Conservation (phyloP, 2,797 vertebrate genomes). For the Pitangus sulphuratus region DNA sequence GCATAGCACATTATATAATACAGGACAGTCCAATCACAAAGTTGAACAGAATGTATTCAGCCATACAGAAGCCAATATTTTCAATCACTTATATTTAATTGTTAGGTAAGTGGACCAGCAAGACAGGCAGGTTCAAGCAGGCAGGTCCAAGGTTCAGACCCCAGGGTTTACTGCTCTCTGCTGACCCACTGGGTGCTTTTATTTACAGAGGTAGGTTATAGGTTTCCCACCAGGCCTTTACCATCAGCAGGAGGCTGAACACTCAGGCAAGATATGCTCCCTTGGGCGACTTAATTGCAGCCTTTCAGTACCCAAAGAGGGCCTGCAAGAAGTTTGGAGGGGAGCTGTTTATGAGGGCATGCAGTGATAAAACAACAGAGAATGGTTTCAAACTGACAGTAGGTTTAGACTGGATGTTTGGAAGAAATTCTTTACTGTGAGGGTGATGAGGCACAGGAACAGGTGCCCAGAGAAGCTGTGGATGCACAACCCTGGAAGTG, state of each 20-base stretch:
- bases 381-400: background rate
- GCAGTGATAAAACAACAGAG: background rate
- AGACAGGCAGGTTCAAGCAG: background rate
- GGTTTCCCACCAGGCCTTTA: background rate
- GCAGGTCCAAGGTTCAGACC: background rate
- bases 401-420: background rate
- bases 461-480: background rate
- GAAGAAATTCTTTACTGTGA: background rate
- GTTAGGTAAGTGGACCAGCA: background rate
- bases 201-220: background rate
- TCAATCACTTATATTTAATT: background rate
- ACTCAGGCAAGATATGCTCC: background rate
- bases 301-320: background rate
- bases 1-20: rapidly evolving
- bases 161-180: background rate
- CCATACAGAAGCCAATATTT: background rate
- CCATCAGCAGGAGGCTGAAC: background rate
- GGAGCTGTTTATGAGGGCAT: background rate
- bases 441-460: no score
- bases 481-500: background rate
- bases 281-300: background rate
- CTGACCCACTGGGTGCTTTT: rapidly evolving
- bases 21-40: background rate
- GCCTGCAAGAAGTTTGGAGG: background rate
- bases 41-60: background rate